phyloP scores from a whole-genome alignment of 1,140 invertebrate species.

The Papilio helenus region DNA sequence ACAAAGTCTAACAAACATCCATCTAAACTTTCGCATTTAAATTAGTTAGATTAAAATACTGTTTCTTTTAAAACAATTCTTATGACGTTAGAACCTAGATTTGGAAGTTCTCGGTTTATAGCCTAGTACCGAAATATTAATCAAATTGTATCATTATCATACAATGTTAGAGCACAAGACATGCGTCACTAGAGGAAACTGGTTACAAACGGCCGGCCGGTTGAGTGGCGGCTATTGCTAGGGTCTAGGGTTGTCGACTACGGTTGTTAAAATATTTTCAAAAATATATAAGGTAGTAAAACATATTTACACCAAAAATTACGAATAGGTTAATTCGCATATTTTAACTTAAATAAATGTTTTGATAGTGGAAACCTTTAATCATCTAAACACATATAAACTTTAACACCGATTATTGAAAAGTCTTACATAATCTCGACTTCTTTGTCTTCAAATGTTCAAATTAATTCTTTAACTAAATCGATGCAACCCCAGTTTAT shows the following conservation, averaged over 20 bases:
- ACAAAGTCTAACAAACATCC: too few relatives aligned
- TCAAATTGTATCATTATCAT: not conserved
- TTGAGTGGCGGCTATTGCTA: not conserved
- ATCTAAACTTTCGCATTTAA: not conserved
- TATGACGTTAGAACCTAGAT: too few relatives aligned
- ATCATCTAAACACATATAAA: not conserved
- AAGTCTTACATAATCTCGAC: not conserved
- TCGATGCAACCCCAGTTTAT: not conserved
- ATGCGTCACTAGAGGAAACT: conserved; percentile 4
- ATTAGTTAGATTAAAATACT: too few relatives aligned
- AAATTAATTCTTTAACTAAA: not conserved
- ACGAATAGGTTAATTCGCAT: not conserved
- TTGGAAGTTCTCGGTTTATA: not conserved
- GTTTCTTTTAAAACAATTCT: too few relatives aligned
- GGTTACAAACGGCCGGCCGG: not conserved
- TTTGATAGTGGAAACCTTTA: too few relatives aligned
- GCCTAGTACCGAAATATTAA: not conserved
- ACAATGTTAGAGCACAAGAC: not conserved
- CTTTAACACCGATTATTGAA: not conserved
- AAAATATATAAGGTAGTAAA: not conserved
- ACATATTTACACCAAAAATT: not conserved
- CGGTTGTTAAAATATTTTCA: not conserved
- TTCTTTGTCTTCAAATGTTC: not conserved
- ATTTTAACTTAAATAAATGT: not conserved
- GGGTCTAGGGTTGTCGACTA: not conserved